Percentiles rank a stretch among this genome's conserved stretches.
These are phyloP conservation scores for Myzus persicae DNA, from an alignment of 1,140 invertebrate genomes.

Conservation along the genomic window DNA sequence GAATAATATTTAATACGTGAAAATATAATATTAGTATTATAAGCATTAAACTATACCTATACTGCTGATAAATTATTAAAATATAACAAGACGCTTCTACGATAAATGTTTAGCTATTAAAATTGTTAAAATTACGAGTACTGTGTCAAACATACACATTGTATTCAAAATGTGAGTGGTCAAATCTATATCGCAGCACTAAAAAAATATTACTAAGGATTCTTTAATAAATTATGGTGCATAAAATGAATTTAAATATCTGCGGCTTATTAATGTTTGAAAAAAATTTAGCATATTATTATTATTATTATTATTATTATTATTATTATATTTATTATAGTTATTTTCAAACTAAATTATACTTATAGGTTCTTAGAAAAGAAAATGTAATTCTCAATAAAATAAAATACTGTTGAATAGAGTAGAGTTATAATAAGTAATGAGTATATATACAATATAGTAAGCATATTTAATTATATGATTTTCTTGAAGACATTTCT, in stretches of 20 bases:
- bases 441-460: not conserved
- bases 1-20: not conserved
- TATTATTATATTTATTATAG: not conserved
- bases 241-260: not conserved
- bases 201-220: not conserved
- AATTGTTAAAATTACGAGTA: no score
- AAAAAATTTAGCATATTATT: not conserved
- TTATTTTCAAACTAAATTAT: not conserved
- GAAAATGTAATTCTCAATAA: not conserved
- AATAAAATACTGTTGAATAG: not conserved
- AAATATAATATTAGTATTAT: not conserved
- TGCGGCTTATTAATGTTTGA: not conserved
- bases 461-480: not conserved
- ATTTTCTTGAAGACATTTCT: not conserved
- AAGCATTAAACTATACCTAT: not conserved
- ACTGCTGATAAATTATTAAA: no score
- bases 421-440: not conserved
- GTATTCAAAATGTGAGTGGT: not conserved
- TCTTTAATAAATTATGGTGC: not conserved
- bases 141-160: not conserved
- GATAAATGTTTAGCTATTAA: conserved; percentile 12
- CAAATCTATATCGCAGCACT: not conserved
- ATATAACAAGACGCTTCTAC: not conserved
- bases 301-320: not conserved
- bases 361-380: not conserved